Percentiles rank a stretch among this genome's conserved stretches.
Evolutionary conservation across 2,113 vertebrate species (phyloP).

Genomic region (Indicator indicator): DNA sequence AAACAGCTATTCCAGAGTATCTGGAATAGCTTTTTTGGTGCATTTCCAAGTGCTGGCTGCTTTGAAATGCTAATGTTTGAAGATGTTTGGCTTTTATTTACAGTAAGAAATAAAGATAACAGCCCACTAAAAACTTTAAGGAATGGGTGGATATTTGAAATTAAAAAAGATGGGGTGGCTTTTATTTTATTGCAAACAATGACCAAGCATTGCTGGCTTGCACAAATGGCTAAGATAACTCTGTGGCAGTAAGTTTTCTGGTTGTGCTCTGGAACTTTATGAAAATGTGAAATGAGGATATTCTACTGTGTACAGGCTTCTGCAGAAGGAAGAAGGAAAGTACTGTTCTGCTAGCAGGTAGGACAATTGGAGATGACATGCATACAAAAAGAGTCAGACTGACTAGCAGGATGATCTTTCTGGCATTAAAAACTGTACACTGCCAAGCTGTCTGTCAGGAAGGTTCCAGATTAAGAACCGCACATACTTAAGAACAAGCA

Average conservation of each 20-base stretch:
- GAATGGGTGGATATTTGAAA: neutral
- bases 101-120: slow-evolving; percentile 11
- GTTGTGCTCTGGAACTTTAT: neutral
- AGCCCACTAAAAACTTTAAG: neutral
- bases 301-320: neutral
- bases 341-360: neutral
- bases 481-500: neutral
- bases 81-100: slow-evolving; percentile 31
- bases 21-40: slow-evolving; percentile 16
- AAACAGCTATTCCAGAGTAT: neutral
- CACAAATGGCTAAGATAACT: neutral
- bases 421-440: neutral
- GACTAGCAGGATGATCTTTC: neutral
- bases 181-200: neutral
- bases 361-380: neutral
- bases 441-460: neutral
- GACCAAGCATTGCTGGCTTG: neutral
- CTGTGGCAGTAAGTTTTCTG: neutral
- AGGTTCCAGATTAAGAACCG: neutral
- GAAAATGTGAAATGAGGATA: rapidly evolving
- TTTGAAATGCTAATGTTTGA: slow-evolving; percentile 51
- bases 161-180: neutral
- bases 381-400: neutral
- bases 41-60: slow-evolving; percentile 33
- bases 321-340: neutral